These are phyloP conservation scores for Pseudorasbora parva DNA, from an alignment of 2,113 vertebrate species.

Conservation along the genomic window DNA sequence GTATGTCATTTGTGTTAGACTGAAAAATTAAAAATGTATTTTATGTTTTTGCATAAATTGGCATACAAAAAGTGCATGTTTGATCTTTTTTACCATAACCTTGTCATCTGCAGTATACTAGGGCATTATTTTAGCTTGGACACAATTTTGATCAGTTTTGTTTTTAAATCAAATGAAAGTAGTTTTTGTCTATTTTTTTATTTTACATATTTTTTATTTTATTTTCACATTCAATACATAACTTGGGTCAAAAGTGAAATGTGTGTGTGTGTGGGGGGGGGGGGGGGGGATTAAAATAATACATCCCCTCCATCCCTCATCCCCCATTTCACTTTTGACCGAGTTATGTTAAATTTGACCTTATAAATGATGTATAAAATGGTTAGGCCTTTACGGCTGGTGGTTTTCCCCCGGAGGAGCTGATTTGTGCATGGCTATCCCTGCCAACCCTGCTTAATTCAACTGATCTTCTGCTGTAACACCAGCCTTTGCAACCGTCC, in stretches of 20 bases:
- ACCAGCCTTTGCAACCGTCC: constrained; percentile 3
- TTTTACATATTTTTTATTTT: no score
- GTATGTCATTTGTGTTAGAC: constrained; percentile 23
- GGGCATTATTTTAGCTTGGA: neutral
- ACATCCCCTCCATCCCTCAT: no score
- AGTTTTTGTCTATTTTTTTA: neutral
- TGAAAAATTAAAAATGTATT: no score
- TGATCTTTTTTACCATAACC: neutral
- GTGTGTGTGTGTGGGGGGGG: no score
- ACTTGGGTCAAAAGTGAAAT: no score
- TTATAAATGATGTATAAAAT: neutral
- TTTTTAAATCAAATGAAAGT: neutral
- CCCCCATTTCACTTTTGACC: neutral
- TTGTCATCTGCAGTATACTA: neutral
- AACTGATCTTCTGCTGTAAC: neutral
- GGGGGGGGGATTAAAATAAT: no score
- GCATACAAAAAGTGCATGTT: neutral
- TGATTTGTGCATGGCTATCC: constrained; percentile 14
- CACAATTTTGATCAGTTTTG: neutral
- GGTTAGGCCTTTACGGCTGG: neutral
- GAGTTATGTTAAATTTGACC: neutral
- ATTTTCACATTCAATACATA: no score
- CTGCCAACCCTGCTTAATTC: neutral
- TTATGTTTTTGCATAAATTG: neutral
- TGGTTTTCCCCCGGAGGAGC: neutral